These are phyloP conservation scores for Harpegnathos saltator DNA, from an alignment of 1,140 invertebrate species.

Conservation along the genomic window DNA sequence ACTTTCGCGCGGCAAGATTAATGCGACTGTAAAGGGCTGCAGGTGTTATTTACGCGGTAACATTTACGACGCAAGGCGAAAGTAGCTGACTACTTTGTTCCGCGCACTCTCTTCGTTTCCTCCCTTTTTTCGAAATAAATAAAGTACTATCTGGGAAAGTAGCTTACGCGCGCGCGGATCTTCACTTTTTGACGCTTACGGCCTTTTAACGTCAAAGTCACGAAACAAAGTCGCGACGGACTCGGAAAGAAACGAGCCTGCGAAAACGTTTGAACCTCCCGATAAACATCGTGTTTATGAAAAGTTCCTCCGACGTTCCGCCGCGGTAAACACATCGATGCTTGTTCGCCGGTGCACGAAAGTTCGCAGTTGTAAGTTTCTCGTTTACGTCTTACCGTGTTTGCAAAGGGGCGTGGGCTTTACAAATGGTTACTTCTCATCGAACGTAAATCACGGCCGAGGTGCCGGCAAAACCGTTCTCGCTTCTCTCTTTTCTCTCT, in stretches of 20 bases:
- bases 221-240: conserved; percentile 27
- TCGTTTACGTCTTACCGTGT: conserved; percentile 57
- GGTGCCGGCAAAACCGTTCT: conserved; percentile 31
- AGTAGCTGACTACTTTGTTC: conserved; percentile 18
- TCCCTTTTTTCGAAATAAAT: conserved; percentile 22
- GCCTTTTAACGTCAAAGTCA: conserved; percentile 48
- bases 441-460: conserved; percentile 56
- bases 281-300: conserved; percentile 68
- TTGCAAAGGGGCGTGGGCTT: conserved; percentile 45
- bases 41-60: conserved; percentile 12
- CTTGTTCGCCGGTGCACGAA: conserved; percentile 48
- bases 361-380: conserved; percentile 64
- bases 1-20: conserved; percentile 21
- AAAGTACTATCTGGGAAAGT: conserved; percentile 35
- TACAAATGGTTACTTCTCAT: conserved; percentile 50
- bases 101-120: not conserved
- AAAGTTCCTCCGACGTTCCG: conserved; percentile 50
- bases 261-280: conserved; percentile 36
- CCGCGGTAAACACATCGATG: conserved; percentile 66
- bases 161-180: conserved; percentile 18
- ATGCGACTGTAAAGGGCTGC: conserved; percentile 3
- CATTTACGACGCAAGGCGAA: conserved; percentile 23
- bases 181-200: not conserved
- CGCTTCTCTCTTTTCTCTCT: not conserved
- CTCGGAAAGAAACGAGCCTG: conserved; percentile 3